Evolutionary conservation across 2,113 vertebrate genomes (phyloP).

Genomic region (Vimba vimba): DNA sequence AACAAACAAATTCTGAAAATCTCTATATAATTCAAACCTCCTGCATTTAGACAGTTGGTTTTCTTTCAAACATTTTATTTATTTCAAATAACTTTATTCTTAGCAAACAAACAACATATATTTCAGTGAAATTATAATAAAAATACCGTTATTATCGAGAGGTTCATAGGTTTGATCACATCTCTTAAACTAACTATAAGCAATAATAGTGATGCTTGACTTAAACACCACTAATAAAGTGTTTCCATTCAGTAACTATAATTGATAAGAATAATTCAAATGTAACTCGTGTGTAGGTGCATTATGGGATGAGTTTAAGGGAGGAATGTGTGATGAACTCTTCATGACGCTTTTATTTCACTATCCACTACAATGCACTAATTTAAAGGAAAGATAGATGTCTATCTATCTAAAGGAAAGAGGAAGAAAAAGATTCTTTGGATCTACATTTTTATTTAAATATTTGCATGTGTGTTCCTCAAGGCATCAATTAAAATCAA

Average conservation of each 20-base stretch:
- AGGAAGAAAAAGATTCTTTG: background rate
- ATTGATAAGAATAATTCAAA: background rate
- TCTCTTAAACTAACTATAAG: background rate
- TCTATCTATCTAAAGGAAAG: no score
- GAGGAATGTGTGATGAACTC: background rate
- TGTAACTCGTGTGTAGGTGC: background rate
- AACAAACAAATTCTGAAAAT: no score
- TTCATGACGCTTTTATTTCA: background rate
- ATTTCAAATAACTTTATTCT: no score
- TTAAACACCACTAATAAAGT: background rate
- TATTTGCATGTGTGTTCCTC: background rate
- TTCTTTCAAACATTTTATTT: no score
- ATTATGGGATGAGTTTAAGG: background rate
- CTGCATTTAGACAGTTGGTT: background rate
- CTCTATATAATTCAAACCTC: background rate
- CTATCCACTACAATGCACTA: background rate
- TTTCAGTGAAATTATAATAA: background rate
- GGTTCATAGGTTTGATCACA: background rate
- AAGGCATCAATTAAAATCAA: background rate
- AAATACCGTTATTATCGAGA: background rate
- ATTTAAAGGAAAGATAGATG: no score
- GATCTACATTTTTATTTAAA: background rate
- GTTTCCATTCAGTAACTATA: background rate
- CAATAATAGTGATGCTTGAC: background rate
- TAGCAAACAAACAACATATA: background rate